phyloP scores from a whole-genome alignment of 2,113 vertebrate genomes.

The Austrofundulus limnaeus region DNA sequence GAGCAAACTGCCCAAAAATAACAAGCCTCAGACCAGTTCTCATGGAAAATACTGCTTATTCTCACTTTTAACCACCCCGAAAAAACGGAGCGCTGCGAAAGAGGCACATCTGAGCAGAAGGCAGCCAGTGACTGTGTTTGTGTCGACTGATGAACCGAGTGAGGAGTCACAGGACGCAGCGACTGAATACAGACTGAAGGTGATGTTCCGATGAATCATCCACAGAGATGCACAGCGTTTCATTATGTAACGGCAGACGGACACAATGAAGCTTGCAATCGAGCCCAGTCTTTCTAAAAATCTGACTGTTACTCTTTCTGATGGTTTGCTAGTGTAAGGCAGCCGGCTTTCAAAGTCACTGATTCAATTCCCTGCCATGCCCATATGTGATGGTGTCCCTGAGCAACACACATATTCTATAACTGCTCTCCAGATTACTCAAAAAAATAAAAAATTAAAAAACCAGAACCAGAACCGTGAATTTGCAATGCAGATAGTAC shows the following conservation, averaged over 20 bases:
- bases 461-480: too few relatives aligned
- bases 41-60: constrained; percentile 28
- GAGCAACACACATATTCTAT: too few relatives aligned
- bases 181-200: constrained; percentile 23
- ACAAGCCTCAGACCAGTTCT: constrained; percentile 15
- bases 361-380: too few relatives aligned
- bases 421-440: too few relatives aligned
- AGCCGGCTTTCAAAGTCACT: too few relatives aligned
- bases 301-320: neutral
- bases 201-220: constrained; percentile 13
- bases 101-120: constrained; percentile 1
- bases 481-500: too few relatives aligned
- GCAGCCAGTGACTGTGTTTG: neutral
- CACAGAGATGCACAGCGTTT: constrained; percentile 1
- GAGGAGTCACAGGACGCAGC: constrained; percentile 22
- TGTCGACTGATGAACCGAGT: neutral
- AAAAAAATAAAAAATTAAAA: too few relatives aligned
- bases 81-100: constrained; percentile 13
- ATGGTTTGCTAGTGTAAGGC: too few relatives aligned
- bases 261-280: neutral
- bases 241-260: constrained; percentile 12
- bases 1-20: constrained; percentile 33
- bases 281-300: neutral
- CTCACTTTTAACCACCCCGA: constrained; percentile 23
- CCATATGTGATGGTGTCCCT: too few relatives aligned